Evolutionary conservation across 2,113 vertebrate species (phyloP), one percentile per base, ranked within the genome.

Genomic region (Nettapus auritus): DNA sequence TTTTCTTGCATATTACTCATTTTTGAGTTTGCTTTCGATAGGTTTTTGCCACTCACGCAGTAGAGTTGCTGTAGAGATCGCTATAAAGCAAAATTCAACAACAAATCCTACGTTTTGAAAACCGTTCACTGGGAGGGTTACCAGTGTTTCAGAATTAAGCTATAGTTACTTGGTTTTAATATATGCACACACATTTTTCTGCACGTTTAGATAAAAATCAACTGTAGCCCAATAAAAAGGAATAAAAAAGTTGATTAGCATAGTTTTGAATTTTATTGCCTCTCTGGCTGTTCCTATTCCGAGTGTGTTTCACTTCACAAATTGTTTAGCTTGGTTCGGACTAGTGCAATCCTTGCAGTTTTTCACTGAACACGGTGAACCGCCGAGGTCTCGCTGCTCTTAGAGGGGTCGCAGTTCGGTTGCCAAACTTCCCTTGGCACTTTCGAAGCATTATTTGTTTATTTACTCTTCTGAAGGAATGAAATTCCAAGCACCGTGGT

Each of bases 41-140:
- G 70, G 34, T 40, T 90, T 95, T 81, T 56, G 90, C 74, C 82
- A 83, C 92, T 71, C 89, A 92, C 82, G 60, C 50, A 78, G 46
- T 70, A 3, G 14, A 28, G 88, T 89, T 96, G 89, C 93, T 76
- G 63, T 21, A 16, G 3, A 70, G 94, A 94, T 85, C 3, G 26
- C 52, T 74, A 3, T 38, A 9, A 3, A 19, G 19, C 73, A 9
- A 23, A 52, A 82, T 69, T 59, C 33, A 52, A 48, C 23, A 62
- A 81, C 31, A 34, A 78, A 75, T 89, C 83, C 63, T 42, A 33
- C 38, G 11, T 86, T 94, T 95, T 68, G 82, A 50, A 62, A 82
- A 25, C 42, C 16, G 5, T 36, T 93, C 64, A 1, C 42, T 40
- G 28, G 12, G 63, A 73, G 82, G 83, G 67, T 18, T 60, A 6